Percentiles rank a stretch among this genome's conserved stretches.
Conservation (phyloP, 1,140 invertebrate genomes). For the Hypothenemus hampei region DNA sequence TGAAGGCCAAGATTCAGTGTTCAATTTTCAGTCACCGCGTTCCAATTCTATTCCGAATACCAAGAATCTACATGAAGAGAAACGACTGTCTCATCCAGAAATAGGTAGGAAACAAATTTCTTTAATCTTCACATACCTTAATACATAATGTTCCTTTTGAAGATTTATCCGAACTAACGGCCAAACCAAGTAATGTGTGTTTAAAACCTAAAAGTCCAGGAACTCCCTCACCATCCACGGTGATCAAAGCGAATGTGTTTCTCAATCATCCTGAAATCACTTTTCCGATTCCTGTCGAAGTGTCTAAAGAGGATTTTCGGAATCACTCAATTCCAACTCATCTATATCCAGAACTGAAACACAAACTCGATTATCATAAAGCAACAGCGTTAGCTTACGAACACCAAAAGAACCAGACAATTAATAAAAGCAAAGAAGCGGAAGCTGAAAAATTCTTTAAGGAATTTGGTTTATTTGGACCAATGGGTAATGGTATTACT, state of each 20-base stretch:
- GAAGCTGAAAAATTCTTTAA: conserved; percentile 41
- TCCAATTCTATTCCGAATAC: conserved; percentile 21
- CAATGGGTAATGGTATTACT: conserved; percentile 44
- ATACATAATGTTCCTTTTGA: not conserved
- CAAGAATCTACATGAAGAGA: conserved; percentile 19
- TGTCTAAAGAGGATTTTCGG: conserved; percentile 28
- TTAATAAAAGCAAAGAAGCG: conserved; percentile 25
- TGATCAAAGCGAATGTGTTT: conserved; percentile 34
- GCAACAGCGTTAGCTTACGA: conserved; percentile 34
- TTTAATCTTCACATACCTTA: not conserved
- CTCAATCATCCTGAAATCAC: conserved; percentile 40
- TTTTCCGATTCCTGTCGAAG: conserved; percentile 36
- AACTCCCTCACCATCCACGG: conserved; percentile 6
- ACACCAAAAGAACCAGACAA: conserved; percentile 25
- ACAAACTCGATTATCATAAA: conserved; percentile 39
- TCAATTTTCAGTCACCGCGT: conserved; percentile 1
- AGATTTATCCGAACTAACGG: conserved; percentile 14
- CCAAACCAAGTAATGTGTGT: conserved; percentile 12
- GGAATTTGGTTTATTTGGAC: conserved; percentile 40
- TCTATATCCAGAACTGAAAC: conserved; percentile 34
- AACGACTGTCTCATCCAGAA: conserved; percentile 42
- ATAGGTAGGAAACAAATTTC: conserved; percentile 21
- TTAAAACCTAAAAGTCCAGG: conserved; percentile 22
- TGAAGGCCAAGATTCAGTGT: conserved; percentile 21
- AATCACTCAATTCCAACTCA: conserved; percentile 24